These are phyloP conservation scores for Leptoteleia sp. DNA, from an alignment of 1,140 invertebrate genomes.

Conservation along the genomic window DNA sequence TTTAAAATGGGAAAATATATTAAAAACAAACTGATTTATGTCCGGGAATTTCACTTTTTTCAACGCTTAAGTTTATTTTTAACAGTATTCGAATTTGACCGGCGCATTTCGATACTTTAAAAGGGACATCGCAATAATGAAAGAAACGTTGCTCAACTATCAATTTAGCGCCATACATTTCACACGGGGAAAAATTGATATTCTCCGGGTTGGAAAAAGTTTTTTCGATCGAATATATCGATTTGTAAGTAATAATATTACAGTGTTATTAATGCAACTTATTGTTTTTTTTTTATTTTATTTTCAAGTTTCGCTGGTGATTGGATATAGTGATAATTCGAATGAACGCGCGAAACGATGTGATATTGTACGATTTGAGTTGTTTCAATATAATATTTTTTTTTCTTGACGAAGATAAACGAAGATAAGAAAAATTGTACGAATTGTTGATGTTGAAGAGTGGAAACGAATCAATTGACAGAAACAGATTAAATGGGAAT, in stretches of 20 bases:
- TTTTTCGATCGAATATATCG: slow-evolving; percentile 17
- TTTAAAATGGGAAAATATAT: no score
- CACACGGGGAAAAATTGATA: background rate
- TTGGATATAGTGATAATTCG: slow-evolving; percentile 35
- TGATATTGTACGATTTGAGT: slow-evolving; percentile 41
- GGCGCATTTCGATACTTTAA: slow-evolving; percentile 5
- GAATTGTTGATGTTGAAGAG: slow-evolving; percentile 4
- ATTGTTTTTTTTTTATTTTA: slow-evolving; percentile 9
- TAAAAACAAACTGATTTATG: no score
- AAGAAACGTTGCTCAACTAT: slow-evolving; percentile 47
- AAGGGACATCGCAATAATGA: slow-evolving; percentile 31
- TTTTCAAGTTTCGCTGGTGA: slow-evolving; percentile 13
- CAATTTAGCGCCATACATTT: slow-evolving; percentile 3
- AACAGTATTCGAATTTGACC: slow-evolving; percentile 14
- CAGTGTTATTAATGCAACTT: background rate
- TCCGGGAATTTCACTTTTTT: background rate
- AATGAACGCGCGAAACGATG: slow-evolving; percentile 24
- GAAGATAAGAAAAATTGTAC: background rate
- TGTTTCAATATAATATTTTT: background rate
- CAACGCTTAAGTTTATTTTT: background rate
- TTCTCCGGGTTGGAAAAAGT: slow-evolving; percentile 1
- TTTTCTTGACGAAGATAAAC: background rate
- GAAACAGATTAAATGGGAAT: background rate
- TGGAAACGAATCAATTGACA: background rate
- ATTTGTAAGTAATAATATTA: no score